These are phyloP conservation scores for Miltochrista miniata DNA, from an alignment of 2,888 invertebrate species.

Conservation along the genomic window DNA sequence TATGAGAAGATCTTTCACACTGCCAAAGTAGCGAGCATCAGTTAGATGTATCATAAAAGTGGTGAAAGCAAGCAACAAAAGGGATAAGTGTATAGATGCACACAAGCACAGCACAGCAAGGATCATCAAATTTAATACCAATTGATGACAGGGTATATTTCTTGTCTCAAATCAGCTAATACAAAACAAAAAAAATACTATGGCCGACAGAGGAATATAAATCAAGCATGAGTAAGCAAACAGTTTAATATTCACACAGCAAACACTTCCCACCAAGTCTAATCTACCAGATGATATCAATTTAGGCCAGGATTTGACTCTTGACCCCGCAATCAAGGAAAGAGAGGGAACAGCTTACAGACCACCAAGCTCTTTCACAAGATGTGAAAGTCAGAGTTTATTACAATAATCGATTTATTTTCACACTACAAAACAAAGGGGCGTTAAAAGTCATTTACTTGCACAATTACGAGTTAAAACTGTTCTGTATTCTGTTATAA, in stretches of 20 bases:
- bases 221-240: not conserved
- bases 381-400: not conserved
- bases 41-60: no score
- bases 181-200: no score
- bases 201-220: no score
- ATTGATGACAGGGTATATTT: no score
- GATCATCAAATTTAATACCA: no score
- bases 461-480: constrained; percentile 49
- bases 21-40: no score
- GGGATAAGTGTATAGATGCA: no score
- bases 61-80: no score
- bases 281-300: constrained; percentile 1
- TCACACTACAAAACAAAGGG: constrained; percentile 16
- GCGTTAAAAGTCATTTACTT: constrained; percentile 45
- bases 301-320: constrained; percentile 13
- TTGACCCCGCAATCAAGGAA: constrained; percentile 8
- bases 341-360: not conserved
- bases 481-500: constrained; percentile 52
- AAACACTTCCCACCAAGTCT: not conserved
- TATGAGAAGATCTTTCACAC: no score
- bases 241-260: not conserved
- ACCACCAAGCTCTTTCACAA: constrained; percentile 1
- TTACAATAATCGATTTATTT: constrained; percentile 15
- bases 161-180: no score
- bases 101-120: no score